These are phyloP conservation scores for Ceratitis capitata DNA, from an alignment of 1,140 invertebrate genomes.

Conservation along the genomic window DNA sequence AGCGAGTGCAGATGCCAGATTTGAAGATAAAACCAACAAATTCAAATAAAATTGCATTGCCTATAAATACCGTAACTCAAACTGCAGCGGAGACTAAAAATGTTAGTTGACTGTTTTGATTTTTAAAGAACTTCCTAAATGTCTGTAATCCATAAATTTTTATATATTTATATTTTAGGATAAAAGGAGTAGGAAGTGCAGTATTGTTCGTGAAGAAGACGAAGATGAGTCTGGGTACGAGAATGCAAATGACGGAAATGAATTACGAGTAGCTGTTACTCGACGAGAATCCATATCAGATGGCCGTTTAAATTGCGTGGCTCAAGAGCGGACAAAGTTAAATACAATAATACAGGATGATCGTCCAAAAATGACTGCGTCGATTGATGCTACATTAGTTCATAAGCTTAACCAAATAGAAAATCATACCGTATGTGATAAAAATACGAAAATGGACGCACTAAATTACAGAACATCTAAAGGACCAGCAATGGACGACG, in stretches of 20 bases:
- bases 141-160: neutral
- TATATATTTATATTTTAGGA: constrained; percentile 46
- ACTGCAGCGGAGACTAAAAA: neutral
- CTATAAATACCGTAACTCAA: neutral
- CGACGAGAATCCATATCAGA: constrained; percentile 73
- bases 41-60: constrained; percentile 5
- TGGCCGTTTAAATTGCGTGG: constrained; percentile 70
- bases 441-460: constrained; percentile 50
- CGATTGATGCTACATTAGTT: constrained; percentile 53
- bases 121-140: neutral
- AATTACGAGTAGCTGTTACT: constrained; percentile 58
- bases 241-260: constrained; percentile 62
- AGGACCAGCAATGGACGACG: constrained; percentile 52
- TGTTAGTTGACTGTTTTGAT: neutral
- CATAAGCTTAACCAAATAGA: constrained; percentile 61
- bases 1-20: neutral
- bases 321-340: constrained; percentile 66
- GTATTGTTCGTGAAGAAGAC: constrained; percentile 87
- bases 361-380: constrained; percentile 55
- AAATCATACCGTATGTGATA: constrained; percentile 42
- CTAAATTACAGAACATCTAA: constrained; percentile 43
- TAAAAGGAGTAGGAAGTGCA: constrained; percentile 80
- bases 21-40: neutral
- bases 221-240: constrained; percentile 76
- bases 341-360: constrained; percentile 44